phyloP scores from a whole-genome alignment of 2,888 invertebrate species.

The Odontomyia ornata region DNA sequence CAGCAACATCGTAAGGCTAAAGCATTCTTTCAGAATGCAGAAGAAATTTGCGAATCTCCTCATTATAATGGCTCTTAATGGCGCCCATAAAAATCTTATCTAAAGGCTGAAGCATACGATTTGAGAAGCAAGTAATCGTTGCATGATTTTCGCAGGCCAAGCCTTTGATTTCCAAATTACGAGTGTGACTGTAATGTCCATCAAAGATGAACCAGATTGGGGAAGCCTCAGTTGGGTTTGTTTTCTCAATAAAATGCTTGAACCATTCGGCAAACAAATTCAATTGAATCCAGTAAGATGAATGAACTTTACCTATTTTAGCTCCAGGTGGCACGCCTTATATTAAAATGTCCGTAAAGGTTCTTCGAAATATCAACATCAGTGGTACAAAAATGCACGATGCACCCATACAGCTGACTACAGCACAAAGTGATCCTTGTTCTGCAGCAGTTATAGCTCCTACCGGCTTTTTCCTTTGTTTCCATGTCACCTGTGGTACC shows the following conservation, averaged over 20 bases:
- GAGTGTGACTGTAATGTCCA: conserved; percentile 53
- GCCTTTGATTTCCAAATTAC: conserved; percentile 53
- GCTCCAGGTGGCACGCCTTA: conserved; percentile 56
- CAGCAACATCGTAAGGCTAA: not conserved
- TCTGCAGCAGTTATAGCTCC: not conserved
- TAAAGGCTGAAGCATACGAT: not conserved
- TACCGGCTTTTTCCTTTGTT: not conserved
- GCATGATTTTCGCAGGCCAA: conserved; percentile 55
- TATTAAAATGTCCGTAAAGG: conserved; percentile 53
- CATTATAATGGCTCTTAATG: not conserved
- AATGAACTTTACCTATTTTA: conserved; percentile 53
- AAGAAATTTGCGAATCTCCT: not conserved
- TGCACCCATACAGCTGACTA: not conserved
- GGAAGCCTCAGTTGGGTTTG: conserved; percentile 52
- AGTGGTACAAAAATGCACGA: not conserved
- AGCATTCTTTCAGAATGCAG: not conserved
- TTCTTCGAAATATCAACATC: not conserved
- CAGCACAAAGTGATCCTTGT: not conserved
- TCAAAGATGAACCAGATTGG: conserved; percentile 53
- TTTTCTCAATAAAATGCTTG: conserved; percentile 53
- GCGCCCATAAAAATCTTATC: not conserved
- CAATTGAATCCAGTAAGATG: conserved; percentile 57
- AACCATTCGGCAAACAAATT: conserved; percentile 57
- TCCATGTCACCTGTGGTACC: not conserved
- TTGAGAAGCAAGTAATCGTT: conserved; percentile 53